These are phyloP conservation scores for Caradrina kadenii DNA, from an alignment of 2,888 invertebrate species.

Conservation along the genomic window DNA sequence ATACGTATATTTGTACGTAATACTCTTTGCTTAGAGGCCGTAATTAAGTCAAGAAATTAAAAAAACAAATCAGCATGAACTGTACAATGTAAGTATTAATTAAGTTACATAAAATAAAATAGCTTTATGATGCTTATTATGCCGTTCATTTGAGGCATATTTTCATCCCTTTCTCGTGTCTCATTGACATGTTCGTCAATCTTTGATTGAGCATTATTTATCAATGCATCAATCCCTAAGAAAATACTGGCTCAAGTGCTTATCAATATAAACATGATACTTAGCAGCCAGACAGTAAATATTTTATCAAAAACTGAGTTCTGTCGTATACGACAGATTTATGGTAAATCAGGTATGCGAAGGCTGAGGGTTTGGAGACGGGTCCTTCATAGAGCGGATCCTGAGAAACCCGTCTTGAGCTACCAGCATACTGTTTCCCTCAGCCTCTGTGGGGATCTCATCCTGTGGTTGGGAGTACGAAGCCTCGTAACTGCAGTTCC, in stretches of 20 bases:
- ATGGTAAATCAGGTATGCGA: conserved; percentile 88
- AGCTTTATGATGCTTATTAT: conserved; percentile 57
- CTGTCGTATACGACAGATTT: conserved; percentile 82
- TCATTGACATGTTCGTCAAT: conserved; percentile 24
- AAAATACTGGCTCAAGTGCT: conserved; percentile 50
- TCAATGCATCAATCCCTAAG: conserved; percentile 41
- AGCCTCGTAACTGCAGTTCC: conserved; percentile 87
- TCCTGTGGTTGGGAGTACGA: conserved; percentile 90
- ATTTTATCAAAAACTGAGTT: conserved; percentile 82
- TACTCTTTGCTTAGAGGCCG: conserved; percentile 49
- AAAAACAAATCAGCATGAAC: conserved; percentile 52
- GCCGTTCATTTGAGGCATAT: conserved; percentile 50
- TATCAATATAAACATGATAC: conserved; percentile 53
- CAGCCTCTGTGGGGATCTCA: conserved; percentile 86
- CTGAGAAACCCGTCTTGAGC: conserved; percentile 97
- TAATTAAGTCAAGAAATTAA: conserved; percentile 44
- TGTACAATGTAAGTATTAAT: conserved; percentile 62
- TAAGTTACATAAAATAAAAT: conserved; percentile 63
- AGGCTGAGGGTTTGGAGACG: conserved; percentile 69
- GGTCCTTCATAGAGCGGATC: conserved; percentile 93
- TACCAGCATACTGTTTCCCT: conserved; percentile 95
- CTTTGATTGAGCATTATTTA: conserved; percentile 23
- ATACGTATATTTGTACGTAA: conserved; percentile 62
- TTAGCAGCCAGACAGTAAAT: conserved; percentile 59
- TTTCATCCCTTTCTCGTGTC: conserved; percentile 19